Conservation (phyloP, 1,140 invertebrate species). For the Drosophila eugracilis region DNA sequence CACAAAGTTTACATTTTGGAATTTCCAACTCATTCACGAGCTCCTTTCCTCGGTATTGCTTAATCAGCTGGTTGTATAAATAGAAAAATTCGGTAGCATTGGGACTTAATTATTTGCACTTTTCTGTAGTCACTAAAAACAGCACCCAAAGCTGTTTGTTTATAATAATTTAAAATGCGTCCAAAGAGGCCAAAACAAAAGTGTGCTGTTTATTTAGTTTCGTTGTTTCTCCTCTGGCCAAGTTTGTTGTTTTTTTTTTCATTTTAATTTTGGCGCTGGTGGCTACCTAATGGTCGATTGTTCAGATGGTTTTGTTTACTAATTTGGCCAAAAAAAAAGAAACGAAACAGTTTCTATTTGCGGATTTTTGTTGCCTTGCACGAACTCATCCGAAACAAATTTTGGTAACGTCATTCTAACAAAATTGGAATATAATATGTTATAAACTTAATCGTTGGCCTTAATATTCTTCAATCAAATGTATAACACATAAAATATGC, state of each 20-base stretch:
- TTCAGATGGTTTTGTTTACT: slow-evolving; percentile 41
- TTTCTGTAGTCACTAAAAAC: slow-evolving; percentile 56
- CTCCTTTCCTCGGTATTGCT: slow-evolving; percentile 21
- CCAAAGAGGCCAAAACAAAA: slow-evolving; percentile 34
- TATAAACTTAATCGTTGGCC: not conserved
- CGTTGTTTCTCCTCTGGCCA: slow-evolving; percentile 23
- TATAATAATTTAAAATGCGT: slow-evolving; percentile 59
- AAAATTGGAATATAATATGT: slow-evolving; percentile 18
- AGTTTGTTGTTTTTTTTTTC: slow-evolving; percentile 36
- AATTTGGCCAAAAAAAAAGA: slow-evolving; percentile 34
- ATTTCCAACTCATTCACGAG: slow-evolving; percentile 26
- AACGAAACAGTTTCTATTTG: slow-evolving; percentile 31
- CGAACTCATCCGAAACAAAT: slow-evolving; percentile 10
- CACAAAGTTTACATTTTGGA: slow-evolving; percentile 8
- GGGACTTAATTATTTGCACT: slow-evolving; percentile 55
- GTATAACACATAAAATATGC: slow-evolving; percentile 6
- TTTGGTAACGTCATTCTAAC: slow-evolving; percentile 34
- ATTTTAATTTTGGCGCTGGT: slow-evolving; percentile 15
- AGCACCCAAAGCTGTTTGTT: slow-evolving; percentile 48
- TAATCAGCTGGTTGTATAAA: slow-evolving; percentile 56
- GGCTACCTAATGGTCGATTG: slow-evolving; percentile 43
- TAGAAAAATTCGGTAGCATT: slow-evolving; percentile 32
- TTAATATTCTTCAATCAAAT: slow-evolving; percentile 2
- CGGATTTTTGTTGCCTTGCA: slow-evolving; percentile 25
- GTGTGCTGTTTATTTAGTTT: slow-evolving; percentile 51